Base-by-base conservation (phyloP, 2,888 invertebrate species). In the Tiliacea aurago region DNA sequence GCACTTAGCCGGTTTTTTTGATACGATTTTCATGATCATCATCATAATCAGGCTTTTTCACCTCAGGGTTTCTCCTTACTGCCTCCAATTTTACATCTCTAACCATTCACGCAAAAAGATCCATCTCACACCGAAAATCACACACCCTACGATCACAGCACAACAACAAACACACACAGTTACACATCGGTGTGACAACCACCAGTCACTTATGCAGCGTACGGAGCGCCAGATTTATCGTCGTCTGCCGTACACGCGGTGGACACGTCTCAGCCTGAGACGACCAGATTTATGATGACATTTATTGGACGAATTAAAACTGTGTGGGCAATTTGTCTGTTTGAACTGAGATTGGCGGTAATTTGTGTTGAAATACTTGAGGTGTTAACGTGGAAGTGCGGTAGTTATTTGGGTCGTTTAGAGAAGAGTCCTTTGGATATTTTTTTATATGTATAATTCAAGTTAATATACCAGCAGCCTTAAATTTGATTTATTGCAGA, bases 161-260 rank as follows among this genome's bases (percentile, higher is more conserved):
- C 33, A 47, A 45, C 47, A 76, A 13, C 59, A 61, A 37, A 67
- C 59, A 20, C 78, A 68, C 67, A 65, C 45, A 66, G 78, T 70
- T 78, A 82, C 85, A 68, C 65, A 53, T 65, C 88, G 81, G 90
- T 90, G 91, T 92, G 86, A 91, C 84, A 84, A 75, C 73, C 81
- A 84, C 84, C 81, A 76, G 78, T 85, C 86, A 86, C 89, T 88
- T 90, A 89, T 89, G 89, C 87, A 86, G 87, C 89, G 88, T 88
- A 87, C 87, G 86, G 85, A 89, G 86, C 91, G 84, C 88, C 81
- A 92, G 93, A 95, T 95, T 95, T 95, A 95, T 94, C 77, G 91
- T 84, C 89, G 91, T 90, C 91, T 91, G 88, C 89, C 90, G 90
- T 91, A 91, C 84, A 91, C 89, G 86, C 87, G 89, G 86, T 86